Evolutionary conservation across 2,797 vertebrate genomes (phyloP).

Genomic region (Apogon hyalosoma): DNA sequence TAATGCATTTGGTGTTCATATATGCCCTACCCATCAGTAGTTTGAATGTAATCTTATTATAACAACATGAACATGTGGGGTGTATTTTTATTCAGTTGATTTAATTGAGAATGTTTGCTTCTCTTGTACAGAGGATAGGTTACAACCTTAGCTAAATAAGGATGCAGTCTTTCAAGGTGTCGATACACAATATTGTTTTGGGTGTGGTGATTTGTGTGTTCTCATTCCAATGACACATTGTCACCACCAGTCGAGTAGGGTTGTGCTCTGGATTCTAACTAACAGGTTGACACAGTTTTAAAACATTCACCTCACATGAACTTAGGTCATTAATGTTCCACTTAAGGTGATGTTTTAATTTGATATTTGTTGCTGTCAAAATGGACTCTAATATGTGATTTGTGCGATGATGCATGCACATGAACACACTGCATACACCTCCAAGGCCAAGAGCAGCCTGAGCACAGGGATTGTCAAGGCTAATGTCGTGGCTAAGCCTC

Average conservation of each 20-base stretch:
- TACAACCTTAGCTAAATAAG: conserved; percentile 31
- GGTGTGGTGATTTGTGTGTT: conserved; percentile 46
- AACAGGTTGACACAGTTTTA: conserved; percentile 32
- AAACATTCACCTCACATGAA: conserved; percentile 59
- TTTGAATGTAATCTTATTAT: no score
- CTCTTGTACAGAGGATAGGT: background rate
- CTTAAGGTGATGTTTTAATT: conserved; percentile 21
- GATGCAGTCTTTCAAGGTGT: background rate
- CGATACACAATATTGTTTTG: conserved; percentile 7
- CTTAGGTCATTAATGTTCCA: conserved; percentile 26
- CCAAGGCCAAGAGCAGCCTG: conserved; percentile 3
- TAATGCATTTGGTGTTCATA: no score
- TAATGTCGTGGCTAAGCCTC: conserved; percentile 51
- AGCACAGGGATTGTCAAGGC: conserved; percentile 20
- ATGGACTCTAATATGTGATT: conserved; percentile 8
- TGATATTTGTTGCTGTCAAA: conserved; percentile 31
- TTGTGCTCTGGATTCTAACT: conserved; percentile 29
- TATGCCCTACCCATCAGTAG: no score
- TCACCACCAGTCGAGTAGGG: conserved; percentile 20
- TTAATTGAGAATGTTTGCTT: background rate
- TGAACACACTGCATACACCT: conserved; percentile 1
- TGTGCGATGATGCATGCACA: background rate
- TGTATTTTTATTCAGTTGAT: background rate
- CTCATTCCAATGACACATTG: conserved; percentile 1
- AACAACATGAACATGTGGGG: no score